Evolutionary conservation across 2,888 invertebrate genomes (phyloP), one percentile per base, ranked within the genome.

Genomic region (Theodoxus fluviatilis): DNA sequence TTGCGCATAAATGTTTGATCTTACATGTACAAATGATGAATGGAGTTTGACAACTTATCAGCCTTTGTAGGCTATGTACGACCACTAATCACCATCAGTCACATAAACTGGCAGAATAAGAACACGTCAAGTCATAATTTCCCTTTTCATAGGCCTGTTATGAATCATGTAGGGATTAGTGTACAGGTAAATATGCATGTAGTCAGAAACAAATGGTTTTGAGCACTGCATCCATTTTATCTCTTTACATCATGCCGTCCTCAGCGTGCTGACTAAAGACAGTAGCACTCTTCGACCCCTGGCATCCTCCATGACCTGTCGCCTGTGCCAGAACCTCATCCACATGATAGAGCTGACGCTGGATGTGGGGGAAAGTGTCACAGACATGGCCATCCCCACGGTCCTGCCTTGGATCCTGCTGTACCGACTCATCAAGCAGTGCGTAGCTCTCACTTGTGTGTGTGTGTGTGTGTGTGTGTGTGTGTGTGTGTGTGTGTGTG

Each of bases 341-440:
- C 91, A 91, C 79, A 90, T 94, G 66, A 91, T 94, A 74, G 92
- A 92, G 67, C 92, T 93, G 83, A 94, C 94, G 86, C 89, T 95
- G 73, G 94, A 94, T 81, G 86, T 90, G 0, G 86, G 89, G 2
- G 93, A 93, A 43, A 90, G 89, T 83, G 88, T 89, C 35, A 87
- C 90, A 38, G 92, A 91, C 74, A 90, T 90, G 82, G 92, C 92
- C 0, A 89, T 94, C 68, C 91, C 92, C 72, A 91, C 92, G 18
- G 91, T 94, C 18, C 87, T 91, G 3, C 93, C 94, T 4, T 95
- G 95, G 95, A 92, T 94, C 71, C 88, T 96, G 71, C 89, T 96
- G 78, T 93, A 95, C 88, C 92, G 92, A 79, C 90, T 95, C 75
- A 88, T 95, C 66, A 91, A 92, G 75, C 89, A 90, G 84, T 84